Conservation (phyloP, 2,888 invertebrate species). For the Platerodrilus igneus region DNA sequence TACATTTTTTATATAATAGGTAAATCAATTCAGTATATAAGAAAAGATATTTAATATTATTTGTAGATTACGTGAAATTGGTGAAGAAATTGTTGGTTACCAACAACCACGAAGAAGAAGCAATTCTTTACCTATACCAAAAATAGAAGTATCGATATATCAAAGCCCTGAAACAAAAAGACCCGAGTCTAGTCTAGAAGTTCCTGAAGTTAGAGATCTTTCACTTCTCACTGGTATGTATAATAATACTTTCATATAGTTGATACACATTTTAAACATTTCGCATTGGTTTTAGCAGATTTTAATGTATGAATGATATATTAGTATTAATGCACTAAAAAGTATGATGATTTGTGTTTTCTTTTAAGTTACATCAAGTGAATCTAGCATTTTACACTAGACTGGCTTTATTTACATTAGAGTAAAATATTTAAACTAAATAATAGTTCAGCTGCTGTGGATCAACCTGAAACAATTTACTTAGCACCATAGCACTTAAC, state of each 20-base stretch:
- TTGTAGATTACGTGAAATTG: slow-evolving; percentile 76
- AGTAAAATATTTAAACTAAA: too few species aligned
- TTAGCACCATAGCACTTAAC: too few species aligned
- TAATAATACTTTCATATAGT: background rate
- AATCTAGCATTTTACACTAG: too few species aligned
- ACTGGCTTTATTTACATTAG: too few species aligned
- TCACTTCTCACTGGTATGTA: slow-evolving; percentile 58
- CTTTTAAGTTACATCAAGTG: too few species aligned
- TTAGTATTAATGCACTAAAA: too few species aligned
- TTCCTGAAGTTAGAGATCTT: slow-evolving; percentile 67
- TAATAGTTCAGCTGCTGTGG: too few species aligned
- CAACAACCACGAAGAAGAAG: slow-evolving; percentile 81
- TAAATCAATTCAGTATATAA: slow-evolving; percentile 36
- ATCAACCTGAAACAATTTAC: too few species aligned
- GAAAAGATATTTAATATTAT: slow-evolving; percentile 4
- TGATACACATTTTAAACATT: background rate
- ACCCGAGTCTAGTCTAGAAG: slow-evolving; percentile 54
- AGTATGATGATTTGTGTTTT: too few species aligned
- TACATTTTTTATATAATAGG: slow-evolving; percentile 88
- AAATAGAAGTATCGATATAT: slow-evolving; percentile 83
- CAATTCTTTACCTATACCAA: slow-evolving; percentile 89
- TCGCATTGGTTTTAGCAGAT: background rate
- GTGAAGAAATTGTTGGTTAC: slow-evolving; percentile 74
- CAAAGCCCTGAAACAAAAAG: slow-evolving; percentile 70
- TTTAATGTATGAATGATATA: too few species aligned